Percentiles rank a stretch among this genome's conserved stretches.
phyloP scores from a whole-genome alignment of 2,888 invertebrate genomes.

The Digitonthophagus gazella region DNA sequence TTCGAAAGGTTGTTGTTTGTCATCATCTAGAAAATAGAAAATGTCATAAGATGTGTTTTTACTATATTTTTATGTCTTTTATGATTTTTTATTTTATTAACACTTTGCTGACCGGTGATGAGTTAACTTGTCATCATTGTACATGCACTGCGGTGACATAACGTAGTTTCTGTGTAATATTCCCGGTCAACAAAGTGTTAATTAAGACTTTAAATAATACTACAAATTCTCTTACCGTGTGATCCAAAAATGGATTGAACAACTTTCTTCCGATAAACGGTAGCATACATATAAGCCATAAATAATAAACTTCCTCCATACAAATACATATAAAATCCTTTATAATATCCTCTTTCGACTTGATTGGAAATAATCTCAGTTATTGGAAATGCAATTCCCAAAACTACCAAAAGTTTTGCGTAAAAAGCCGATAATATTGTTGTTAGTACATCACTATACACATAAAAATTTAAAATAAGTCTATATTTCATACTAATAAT shows the following conservation, averaged over 20 bases:
- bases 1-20: background rate
- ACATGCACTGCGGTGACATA: too few species aligned
- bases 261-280: constrained; percentile 59
- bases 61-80: too few species aligned
- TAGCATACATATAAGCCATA: constrained; percentile 68
- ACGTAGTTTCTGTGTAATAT: background rate
- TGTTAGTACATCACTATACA: constrained; percentile 66
- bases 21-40: constrained; percentile 2
- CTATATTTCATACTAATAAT: background rate
- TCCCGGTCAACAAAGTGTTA: too few species aligned
- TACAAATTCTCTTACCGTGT: constrained; percentile 28
- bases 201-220: background rate
- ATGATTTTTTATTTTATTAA: too few species aligned
- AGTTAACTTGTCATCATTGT: too few species aligned
- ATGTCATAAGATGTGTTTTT: too few species aligned
- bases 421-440: constrained; percentile 78
- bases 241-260: constrained; percentile 52
- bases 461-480: constrained; percentile 22
- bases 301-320: constrained; percentile 76
- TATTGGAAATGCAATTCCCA: constrained; percentile 82
- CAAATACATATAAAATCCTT: constrained; percentile 82
- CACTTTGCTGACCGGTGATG: too few species aligned
- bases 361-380: constrained; percentile 80
- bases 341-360: constrained; percentile 72
- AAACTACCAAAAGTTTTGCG: constrained; percentile 78